Conservation (phyloP, 1,140 invertebrate species). For the Acromyrmex echinatior region DNA sequence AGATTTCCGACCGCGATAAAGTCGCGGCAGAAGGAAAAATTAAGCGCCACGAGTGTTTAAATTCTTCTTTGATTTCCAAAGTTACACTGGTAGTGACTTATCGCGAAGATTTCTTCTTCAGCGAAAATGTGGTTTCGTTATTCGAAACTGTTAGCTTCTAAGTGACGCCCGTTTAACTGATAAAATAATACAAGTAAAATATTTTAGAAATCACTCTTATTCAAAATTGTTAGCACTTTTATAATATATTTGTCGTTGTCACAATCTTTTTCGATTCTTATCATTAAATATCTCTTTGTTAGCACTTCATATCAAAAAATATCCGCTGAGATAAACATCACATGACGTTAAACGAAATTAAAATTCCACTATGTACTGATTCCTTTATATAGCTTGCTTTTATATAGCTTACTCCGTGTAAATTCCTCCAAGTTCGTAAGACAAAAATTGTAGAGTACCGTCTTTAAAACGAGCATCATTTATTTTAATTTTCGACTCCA, state of each 20-base stretch:
- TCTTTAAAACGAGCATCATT: conserved; percentile 1
- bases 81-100: not conserved
- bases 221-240: not conserved
- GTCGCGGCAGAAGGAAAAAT: conserved; percentile 46
- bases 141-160: not conserved
- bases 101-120: conserved; percentile 1
- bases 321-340: conserved; percentile 14
- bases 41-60: conserved; percentile 40
- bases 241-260: not conserved
- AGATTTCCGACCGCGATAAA: conserved; percentile 60
- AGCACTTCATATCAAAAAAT: not conserved
- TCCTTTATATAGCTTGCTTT: too few species aligned
- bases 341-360: not conserved
- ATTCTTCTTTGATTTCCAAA: conserved; percentile 45
- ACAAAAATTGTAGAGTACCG: not conserved
- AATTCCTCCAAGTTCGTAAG: not conserved
- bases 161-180: not conserved
- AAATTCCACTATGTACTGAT: not conserved
- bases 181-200: not conserved
- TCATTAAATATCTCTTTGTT: not conserved
- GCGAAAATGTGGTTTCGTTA: not conserved
- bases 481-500: not conserved
- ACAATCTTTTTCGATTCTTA: not conserved
- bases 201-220: not conserved
- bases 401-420: not conserved